Base-by-base conservation (phyloP, 2,797 vertebrate species). In the Danio albolineatus region DNA sequence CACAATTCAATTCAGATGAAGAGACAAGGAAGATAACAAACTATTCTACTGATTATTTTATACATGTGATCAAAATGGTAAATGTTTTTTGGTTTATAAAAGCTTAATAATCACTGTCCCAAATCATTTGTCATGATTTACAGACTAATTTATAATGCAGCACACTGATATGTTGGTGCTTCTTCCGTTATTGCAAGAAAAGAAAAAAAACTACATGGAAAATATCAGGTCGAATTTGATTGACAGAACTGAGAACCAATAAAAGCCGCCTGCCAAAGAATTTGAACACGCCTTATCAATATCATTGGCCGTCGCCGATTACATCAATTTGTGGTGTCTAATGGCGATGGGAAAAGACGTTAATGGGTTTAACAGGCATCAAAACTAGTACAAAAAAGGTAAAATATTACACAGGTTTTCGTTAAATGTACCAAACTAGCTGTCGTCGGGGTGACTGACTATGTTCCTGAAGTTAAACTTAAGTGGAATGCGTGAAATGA, bases 231-330 rank as follows among this genome's bases (percentile, higher is more conserved):
- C 36, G 36, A 36, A 12, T 59, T 39, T 16, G 19, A 54, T 41
- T 59, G 54, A 49, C 51, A 57, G 1, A 28, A 8, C 38, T 49
- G n/a, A 74, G 12, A 73, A 21, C 38, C 13, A 59, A 83, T 41
- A 9, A 41, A 36, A 62, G 10, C 38, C 48, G 12, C 19, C 4
- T 13, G 14, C 41, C 8, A 54, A 19, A 56, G 13, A 53, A 6
- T 12, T 60, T 43, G 48, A 14, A 43, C 17, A 41, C 44, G 13
- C 69, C 66, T 44, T 17, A 6, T 16, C 17, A 14, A 28, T 28
- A 28, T 75, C 2, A 75, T 64, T 75, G 59, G 73, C 12, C 9
- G 36, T 75, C 59, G 73, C 12, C 9, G 36, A 14, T 19, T 4
- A 56, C 14, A 5, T 54, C n/a, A 9, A 44, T 28, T 57, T 5